Percentiles rank a stretch among this genome's conserved stretches.
Evolutionary conservation across 1,140 invertebrate genomes (phyloP).

Genomic region (Myzus persicae): DNA sequence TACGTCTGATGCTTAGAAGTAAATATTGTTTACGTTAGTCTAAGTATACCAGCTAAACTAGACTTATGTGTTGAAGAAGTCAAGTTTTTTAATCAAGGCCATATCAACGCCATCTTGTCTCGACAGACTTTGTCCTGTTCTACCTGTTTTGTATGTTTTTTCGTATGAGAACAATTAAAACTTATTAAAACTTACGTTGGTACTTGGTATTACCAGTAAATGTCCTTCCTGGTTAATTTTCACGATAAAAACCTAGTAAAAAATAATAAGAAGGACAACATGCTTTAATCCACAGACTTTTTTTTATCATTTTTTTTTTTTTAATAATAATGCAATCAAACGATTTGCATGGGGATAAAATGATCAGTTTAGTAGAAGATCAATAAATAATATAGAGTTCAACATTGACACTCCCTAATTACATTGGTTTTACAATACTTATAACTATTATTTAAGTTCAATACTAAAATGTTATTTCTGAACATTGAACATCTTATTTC

Average conservation of each 20-base stretch:
- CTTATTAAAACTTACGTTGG: neutral
- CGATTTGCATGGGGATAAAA: neutral
- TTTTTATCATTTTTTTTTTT: neutral
- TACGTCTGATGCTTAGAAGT: neutral
- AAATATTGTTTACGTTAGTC: neutral
- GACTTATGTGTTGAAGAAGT: neutral
- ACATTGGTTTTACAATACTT: neutral
- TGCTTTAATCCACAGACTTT: neutral
- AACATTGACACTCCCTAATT: neutral
- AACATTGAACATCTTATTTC: too few species aligned
- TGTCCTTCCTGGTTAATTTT: neutral
- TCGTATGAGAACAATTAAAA: neutral
- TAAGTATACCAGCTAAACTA: neutral
- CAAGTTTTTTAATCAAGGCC: neutral
- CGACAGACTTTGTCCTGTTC: neutral
- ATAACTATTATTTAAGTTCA: neutral
- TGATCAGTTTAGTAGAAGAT: neutral
- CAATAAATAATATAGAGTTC: neutral
- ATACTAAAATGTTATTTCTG: too few species aligned
- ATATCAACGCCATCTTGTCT: neutral
- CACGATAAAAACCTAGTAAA: neutral
- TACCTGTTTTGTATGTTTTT: neutral
- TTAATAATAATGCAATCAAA: neutral
- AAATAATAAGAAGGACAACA: neutral
- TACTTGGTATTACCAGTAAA: neutral